These are phyloP conservation scores for Vimba vimba DNA, from an alignment of 2,113 vertebrate genomes.

Conservation along the genomic window DNA sequence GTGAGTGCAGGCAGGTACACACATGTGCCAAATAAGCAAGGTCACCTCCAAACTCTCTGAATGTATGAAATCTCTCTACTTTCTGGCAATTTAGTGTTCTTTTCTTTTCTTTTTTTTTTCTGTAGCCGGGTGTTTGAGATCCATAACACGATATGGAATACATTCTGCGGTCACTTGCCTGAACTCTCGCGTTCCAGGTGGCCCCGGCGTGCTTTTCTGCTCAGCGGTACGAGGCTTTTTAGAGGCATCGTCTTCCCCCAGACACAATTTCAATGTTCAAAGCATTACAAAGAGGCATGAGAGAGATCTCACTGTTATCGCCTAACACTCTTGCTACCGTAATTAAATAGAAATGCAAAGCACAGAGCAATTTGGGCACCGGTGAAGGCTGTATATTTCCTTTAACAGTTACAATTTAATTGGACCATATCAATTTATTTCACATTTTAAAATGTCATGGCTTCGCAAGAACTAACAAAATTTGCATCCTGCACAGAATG, in stretches of 20 bases:
- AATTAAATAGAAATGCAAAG: conserved; percentile 77
- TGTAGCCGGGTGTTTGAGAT: conserved; percentile 49
- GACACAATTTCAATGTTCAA: conserved; percentile 67
- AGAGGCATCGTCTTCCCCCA: conserved; percentile 54
- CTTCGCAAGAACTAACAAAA: conserved; percentile 74
- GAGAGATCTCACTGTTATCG: conserved; percentile 75
- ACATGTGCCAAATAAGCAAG: conserved; percentile 35
- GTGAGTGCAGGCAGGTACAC: conserved; percentile 40
- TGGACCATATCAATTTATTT: conserved; percentile 80
- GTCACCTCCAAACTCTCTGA: conserved; percentile 39
- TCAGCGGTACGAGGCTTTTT: conserved; percentile 58
- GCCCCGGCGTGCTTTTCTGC: conserved; percentile 60
- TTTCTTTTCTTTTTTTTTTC: conserved; percentile 5
- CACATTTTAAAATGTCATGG: conserved; percentile 79
- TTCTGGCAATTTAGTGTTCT: conserved; percentile 42
- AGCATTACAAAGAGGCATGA: conserved; percentile 64
- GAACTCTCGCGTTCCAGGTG: conserved; percentile 55
- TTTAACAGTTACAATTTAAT: conserved; percentile 74
- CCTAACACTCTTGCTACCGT: conserved; percentile 72
- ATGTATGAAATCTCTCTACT: conserved; percentile 46
- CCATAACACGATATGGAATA: conserved; percentile 56
- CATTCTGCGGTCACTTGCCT: conserved; percentile 46
- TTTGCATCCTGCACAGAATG: conserved; percentile 69
- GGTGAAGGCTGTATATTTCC: conserved; percentile 56
- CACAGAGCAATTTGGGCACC: conserved; percentile 75